phyloP scores from a whole-genome alignment of 2,113 vertebrate species.

The Bubalus kerabau region DNA sequence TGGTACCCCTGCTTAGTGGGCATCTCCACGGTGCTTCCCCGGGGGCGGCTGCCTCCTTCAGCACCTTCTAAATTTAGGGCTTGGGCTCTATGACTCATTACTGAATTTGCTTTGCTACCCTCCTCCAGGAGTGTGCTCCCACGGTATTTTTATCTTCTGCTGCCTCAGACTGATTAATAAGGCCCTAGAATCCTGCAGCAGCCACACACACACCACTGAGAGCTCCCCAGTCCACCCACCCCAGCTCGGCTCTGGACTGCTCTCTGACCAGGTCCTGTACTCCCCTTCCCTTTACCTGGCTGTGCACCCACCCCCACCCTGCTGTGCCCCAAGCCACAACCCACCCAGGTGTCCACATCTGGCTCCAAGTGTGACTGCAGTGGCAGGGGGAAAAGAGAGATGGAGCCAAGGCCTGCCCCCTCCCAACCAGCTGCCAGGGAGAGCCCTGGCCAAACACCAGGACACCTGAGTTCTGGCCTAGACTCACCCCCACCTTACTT shows the following conservation, averaged over 20 bases:
- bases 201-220: background rate
- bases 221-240: background rate
- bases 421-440: background rate
- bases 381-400: background rate
- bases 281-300: background rate
- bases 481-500: background rate
- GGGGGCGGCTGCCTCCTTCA: conserved; percentile 62
- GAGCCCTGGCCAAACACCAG: background rate
- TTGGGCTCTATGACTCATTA: conserved; percentile 66
- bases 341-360: background rate
- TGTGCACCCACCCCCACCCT: background rate
- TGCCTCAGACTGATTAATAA: conserved; percentile 41
- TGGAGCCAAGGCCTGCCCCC: background rate
- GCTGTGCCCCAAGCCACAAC: background rate
- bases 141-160: conserved; percentile 60
- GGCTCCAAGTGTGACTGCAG: background rate
- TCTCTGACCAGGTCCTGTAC: background rate
- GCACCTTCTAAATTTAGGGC: conserved; percentile 71
- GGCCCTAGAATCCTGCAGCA: background rate
- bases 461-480: background rate
- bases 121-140: conserved; percentile 69
- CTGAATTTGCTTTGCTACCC: conserved; percentile 47
- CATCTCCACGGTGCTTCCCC: conserved; percentile 22
- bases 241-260: background rate
- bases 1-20: background rate